Base-by-base conservation (phyloP, 2,797 vertebrate genomes). In the Cercopithecus petaurista region DNA sequence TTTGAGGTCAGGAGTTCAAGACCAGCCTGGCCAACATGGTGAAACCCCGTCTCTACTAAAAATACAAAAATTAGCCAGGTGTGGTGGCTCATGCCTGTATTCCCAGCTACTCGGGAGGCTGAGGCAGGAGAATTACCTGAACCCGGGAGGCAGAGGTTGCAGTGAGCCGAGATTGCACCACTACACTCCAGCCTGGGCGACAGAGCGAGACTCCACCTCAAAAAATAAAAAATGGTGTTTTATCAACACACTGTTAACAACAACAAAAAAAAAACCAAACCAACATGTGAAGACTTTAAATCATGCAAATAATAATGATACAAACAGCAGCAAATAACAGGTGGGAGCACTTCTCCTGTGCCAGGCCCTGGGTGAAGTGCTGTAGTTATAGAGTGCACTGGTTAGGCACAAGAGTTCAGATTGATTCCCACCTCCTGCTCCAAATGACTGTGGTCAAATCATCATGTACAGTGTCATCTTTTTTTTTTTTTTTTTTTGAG, bases 331-430 rank as follows among this genome's bases (percentile, higher is more conserved):
- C 72, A 64, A 73, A 33, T 12, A 48, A 70, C 9, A 48, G 2
- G 7, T 12, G 55, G 28, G 52, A 55, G 28, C 14, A 24, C 41
- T 17, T 28, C 41, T 28, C 73, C 2, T 48, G 28, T 6, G 13
- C 75, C 21, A 33, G 30, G 52, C 30, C 7, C 19, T 55, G 36
- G 36, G 33, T 13, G 43, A 85, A 75, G 39, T 19, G 39, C 24
- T 72, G 75, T 21, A 14, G 2, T 10, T n/a, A 8, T 28, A n/a
- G 1, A 33, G 55, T 1, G 28, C 15, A 22, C 17, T 4, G 4
- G 9, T 67, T 87, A 59, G 67, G 55, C 0, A 0, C 46, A 24
- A 36, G 5, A 2, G 0, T 19, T n/a, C 76, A 57, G 12, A n/a
- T 1, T 12, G 22, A 59, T n/a, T 48, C 17, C 55, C 46, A 94